A percentile compares a stretch with the other conserved stretches of the same genome.
Evolutionary conservation across 2,113 vertebrate genomes (phyloP).

Genomic region (Sapayoa aenigma): DNA sequence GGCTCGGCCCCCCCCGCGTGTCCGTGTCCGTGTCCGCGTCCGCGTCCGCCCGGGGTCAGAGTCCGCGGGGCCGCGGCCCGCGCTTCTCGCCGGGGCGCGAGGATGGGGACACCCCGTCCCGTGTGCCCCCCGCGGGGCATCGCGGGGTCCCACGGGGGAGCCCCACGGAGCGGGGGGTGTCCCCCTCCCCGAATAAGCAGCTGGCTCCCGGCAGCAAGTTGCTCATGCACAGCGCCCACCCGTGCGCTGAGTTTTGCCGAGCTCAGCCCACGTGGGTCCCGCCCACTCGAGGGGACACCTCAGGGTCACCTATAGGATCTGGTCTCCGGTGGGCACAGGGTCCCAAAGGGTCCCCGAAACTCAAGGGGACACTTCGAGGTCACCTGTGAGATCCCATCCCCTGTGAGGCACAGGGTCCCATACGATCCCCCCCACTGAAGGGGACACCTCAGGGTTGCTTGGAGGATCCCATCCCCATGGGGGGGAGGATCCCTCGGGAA

Average conservation of each 20-base stretch:
- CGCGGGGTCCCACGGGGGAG: background rate
- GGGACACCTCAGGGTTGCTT: background rate
- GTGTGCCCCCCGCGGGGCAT: background rate
- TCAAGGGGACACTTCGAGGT: background rate
- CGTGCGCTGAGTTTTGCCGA: background rate
- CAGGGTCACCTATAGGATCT: background rate
- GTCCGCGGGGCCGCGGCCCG: background rate
- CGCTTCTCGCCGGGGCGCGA: background rate
- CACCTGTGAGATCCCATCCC: background rate
- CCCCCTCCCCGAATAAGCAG: accelerated
- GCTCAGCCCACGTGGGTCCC: background rate
- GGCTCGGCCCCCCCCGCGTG: background rate
- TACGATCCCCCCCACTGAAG: accelerated
- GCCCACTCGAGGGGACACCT: background rate
- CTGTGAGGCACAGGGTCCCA: no score
- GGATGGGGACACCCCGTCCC: background rate
- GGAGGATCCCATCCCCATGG: accelerated
- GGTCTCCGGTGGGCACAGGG: accelerated
- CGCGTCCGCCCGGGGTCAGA: background rate
- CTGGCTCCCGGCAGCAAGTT: accelerated
- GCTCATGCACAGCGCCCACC: background rate
- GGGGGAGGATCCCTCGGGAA: accelerated
- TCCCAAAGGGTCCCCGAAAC: background rate
- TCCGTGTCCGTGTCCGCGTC: background rate
- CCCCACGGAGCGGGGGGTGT: background rate